A percentile compares a stretch with the other conserved stretches of the same genome.
Conservation (phyloP, 2,888 invertebrate species). For the Synergus umbraculus region DNA sequence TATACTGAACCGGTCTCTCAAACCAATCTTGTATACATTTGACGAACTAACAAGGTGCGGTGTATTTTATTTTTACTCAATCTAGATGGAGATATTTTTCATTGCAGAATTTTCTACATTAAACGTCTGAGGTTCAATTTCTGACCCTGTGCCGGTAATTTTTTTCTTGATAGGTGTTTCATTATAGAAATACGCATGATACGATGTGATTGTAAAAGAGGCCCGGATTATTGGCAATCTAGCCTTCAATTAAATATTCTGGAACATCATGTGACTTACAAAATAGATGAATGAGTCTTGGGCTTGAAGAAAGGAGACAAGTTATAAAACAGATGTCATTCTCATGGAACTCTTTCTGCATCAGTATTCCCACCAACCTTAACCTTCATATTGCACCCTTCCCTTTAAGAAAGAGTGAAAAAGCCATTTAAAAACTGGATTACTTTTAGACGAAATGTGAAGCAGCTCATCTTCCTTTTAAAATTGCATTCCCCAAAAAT, state of each 20-base stretch:
- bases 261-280: too few relatives aligned
- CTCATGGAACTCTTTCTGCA: not conserved
- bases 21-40: not conserved
- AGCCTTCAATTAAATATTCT: too few relatives aligned
- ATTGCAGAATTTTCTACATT: not conserved
- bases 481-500: not conserved
- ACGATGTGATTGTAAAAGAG: too few relatives aligned
- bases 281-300: not conserved
- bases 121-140: not conserved
- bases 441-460: conserved; percentile 11
- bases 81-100: not conserved
- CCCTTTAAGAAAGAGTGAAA: conserved; percentile 3
- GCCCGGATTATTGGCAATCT: too few relatives aligned
- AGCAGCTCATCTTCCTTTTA: conserved; percentile 15
- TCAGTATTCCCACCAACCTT: conserved; percentile 22
- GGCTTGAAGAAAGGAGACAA: too few relatives aligned
- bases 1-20: conserved; percentile 1
- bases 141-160: too few relatives aligned
- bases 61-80: not conserved
- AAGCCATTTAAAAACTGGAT: not conserved
- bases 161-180: too few relatives aligned
- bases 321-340: too few relatives aligned
- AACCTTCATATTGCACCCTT: conserved; percentile 5
- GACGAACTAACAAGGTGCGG: not conserved
- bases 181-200: too few relatives aligned